A percentile compares a stretch with the other conserved stretches of the same genome.
These are phyloP conservation scores for Orycteropus afer DNA, from an alignment of 2,113 vertebrate genomes.

Conservation along the genomic window DNA sequence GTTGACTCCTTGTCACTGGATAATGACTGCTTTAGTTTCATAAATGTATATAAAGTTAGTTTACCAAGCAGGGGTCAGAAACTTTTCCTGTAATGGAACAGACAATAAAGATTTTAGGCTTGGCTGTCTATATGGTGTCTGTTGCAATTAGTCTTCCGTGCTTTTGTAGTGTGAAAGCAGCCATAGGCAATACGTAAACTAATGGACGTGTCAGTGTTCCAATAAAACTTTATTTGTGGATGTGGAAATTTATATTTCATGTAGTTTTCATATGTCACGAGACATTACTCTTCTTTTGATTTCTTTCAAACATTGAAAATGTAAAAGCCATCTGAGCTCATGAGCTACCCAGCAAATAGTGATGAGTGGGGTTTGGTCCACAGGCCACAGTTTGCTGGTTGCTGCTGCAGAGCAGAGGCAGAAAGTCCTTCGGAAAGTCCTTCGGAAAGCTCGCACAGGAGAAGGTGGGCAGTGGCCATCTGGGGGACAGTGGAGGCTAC, in stretches of 20 bases:
- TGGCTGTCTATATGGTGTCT: neutral
- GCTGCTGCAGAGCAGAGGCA: neutral
- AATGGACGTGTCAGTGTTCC: neutral
- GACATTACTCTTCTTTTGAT: neutral
- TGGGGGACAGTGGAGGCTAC: neutral
- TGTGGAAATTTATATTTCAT: neutral
- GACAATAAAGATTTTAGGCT: neutral
- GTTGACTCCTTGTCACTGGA: neutral
- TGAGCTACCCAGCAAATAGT: neutral
- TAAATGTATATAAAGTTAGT: neutral
- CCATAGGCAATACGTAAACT: neutral
- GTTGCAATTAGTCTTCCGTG: fast-evolving
- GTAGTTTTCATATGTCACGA: no score
- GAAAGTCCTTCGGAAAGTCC: neutral
- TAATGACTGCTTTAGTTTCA: neutral
- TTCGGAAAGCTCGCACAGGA: neutral
- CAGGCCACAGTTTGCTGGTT: neutral
- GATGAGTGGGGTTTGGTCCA: neutral
- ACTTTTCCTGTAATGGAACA: neutral
- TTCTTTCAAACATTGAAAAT: neutral
- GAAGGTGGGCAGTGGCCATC: neutral
- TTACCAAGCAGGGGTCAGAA: neutral
- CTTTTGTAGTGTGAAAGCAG: neutral
- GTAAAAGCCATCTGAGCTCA: neutral
- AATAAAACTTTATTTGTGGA: neutral